A percentile compares a stretch with the other conserved stretches of the same genome.
Conservation (phyloP, 2,888 invertebrate species). For the Oligia strigilis region DNA sequence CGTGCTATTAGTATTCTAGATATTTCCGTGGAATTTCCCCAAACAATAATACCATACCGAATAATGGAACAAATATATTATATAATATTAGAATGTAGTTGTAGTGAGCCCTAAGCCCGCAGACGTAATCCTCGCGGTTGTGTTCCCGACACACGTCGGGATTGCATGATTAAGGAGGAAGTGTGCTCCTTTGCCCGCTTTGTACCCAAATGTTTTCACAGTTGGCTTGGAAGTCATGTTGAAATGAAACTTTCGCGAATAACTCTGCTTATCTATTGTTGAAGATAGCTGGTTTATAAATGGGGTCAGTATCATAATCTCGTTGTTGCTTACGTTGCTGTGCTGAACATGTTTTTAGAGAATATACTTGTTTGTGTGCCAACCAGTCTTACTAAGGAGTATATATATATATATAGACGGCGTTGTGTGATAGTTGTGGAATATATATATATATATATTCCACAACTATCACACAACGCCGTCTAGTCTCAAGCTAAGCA, state of each 20-base stretch:
- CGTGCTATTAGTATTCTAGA: too few species aligned
- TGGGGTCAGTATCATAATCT: background rate
- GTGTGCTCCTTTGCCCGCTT: slow-evolving; percentile 58
- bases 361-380: background rate
- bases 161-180: slow-evolving; percentile 75
- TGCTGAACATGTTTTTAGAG: background rate
- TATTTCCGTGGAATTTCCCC: too few species aligned
- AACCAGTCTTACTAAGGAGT: background rate
- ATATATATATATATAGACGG: too few species aligned
- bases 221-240: slow-evolving; percentile 54
- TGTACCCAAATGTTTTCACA: slow-evolving; percentile 66
- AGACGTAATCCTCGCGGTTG: slow-evolving; percentile 68
- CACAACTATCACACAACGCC: too few species aligned
- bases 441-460: too few species aligned
- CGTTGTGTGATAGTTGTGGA: too few species aligned
- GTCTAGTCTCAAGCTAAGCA: too few species aligned
- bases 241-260: slow-evolving; percentile 46
- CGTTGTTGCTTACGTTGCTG: too few species aligned
- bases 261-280: slow-evolving; percentile 24
- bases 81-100: slow-evolving; percentile 54
- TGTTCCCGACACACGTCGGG: slow-evolving; percentile 72
- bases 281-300: slow-evolving; percentile 15
- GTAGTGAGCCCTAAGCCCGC: slow-evolving; percentile 52
- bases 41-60: too few species aligned
- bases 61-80: too few species aligned